Base-by-base conservation (phyloP, 2,113 vertebrate genomes). In the Melanotaenia duboulayi region DNA sequence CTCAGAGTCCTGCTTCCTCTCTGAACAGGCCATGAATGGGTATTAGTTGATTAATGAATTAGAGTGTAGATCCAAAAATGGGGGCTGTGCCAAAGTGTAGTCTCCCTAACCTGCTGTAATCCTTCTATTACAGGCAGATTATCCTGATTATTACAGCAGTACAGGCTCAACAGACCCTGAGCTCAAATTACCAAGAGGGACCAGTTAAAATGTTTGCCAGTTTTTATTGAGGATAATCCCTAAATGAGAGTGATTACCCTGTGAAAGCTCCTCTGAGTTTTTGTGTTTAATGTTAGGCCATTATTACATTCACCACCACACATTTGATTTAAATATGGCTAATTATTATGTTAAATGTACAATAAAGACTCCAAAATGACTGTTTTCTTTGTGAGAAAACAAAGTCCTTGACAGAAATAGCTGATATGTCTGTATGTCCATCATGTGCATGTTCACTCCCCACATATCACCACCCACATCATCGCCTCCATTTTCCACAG, bases 51-150 rank as follows among this genome's bases (percentile, higher is more conserved):
- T 86, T 88, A 81, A 84, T 84, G 71, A 84, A 86, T 83, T 56
- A 62, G 46, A 62, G 54, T 81, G 63, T n/a, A 70, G 65, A 70
- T 73, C 69, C 78, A 71, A 70, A 61, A 54, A 39, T 35, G 32
- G 28, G 65, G 23, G 60, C 65, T 62, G n/a, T 54, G 50, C 46
- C 16, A 65, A 71, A 52, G 52, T 58, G 48, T 62, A 28, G 46
- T 32, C 61, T 63, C 50, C 32, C 65, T 59, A 82, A 81, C 78
- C 81, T 68, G 65, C 71, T 84, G 71, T 90, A 90, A 91, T 90
- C 89, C 89, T 75, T 46, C 65, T 65, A 76, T 86, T 83, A 85
- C 42, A 80, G 17, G 35, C 62, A 78, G 88, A 89, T 89, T 82
- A 91, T 89, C 86, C 83, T 60, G 48, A 86, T 87, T 70, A 89